Evolutionary conservation across 2,113 vertebrate genomes (phyloP).

Genomic region (Mandrillus leucophaeus): DNA sequence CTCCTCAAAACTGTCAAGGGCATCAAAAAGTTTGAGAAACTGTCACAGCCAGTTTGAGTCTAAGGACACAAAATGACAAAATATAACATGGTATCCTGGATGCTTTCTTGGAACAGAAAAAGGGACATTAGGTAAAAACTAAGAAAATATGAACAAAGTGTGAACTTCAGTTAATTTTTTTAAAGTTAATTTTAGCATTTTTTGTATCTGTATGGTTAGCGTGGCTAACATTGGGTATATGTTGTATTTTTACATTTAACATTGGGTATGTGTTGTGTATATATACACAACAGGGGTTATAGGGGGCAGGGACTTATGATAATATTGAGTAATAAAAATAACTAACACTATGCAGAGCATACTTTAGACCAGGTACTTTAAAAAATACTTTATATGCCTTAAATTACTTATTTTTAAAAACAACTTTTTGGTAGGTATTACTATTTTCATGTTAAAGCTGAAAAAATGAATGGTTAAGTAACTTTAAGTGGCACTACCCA

Average conservation of each 20-base stretch:
- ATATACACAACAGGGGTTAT: too few species aligned
- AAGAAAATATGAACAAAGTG: not conserved
- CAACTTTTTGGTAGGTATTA: not conserved
- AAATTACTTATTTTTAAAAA: not conserved
- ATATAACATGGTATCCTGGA: not conserved
- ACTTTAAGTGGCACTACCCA: not conserved
- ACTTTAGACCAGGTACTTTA: not conserved
- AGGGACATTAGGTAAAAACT: not conserved
- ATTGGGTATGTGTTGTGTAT: not conserved
- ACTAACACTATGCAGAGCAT: not conserved
- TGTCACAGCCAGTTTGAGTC: not conserved
- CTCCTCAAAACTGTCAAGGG: not conserved
- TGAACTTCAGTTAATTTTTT: not conserved
- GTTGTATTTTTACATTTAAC: not conserved
- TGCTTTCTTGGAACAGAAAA: not conserved
- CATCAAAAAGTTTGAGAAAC: not conserved
- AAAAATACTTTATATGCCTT: not conserved
- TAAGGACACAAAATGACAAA: not conserved
- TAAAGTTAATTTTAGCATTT: not conserved
- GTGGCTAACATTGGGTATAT: not conserved
- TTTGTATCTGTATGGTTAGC: not conserved
- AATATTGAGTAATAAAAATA: conserved; percentile 7
- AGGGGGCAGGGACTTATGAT: not conserved
- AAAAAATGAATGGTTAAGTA: not conserved
- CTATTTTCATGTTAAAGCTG: not conserved